These are phyloP conservation scores for Pseudopleuronectes americanus DNA, from an alignment of 2,797 vertebrate species.

Conservation along the genomic window DNA sequence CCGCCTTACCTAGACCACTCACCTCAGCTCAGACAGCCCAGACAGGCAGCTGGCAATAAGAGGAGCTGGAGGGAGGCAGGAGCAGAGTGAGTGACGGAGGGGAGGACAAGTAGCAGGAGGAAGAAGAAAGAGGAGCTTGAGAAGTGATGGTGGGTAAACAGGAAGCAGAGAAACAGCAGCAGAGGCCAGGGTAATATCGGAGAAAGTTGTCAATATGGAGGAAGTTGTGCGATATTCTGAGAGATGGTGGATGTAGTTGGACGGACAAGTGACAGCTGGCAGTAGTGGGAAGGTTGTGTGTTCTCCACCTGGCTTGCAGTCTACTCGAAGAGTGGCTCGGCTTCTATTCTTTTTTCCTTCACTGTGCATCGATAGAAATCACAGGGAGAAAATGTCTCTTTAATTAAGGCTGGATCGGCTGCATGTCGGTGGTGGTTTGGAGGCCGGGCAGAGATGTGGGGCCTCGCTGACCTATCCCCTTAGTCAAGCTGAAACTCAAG, in stretches of 20 bases:
- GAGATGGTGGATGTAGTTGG: constrained; percentile 6
- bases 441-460: constrained; percentile 58
- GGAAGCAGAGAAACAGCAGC: constrained; percentile 7
- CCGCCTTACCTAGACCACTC: constrained; percentile 82
- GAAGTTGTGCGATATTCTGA: constrained; percentile 8
- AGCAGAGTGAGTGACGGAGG: constrained; percentile 55
- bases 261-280: constrained; percentile 33
- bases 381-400: constrained; percentile 95
- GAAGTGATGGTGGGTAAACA: constrained; percentile 30
- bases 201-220: constrained; percentile 2
- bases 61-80: constrained; percentile 44
- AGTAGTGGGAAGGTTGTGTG: constrained; percentile 48
- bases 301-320: constrained; percentile 85
- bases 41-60: constrained; percentile 69
- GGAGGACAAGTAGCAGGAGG: constrained; percentile 34
- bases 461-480: constrained; percentile 58
- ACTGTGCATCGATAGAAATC: constrained; percentile 94
- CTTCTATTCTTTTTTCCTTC: constrained; percentile 82
- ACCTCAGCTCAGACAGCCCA: constrained; percentile 75
- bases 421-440: constrained; percentile 90
- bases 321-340: constrained; percentile 87
- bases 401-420: constrained; percentile 98
- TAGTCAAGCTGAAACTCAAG: constrained; percentile 50
- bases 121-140: constrained; percentile 13
- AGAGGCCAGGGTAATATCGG: constrained; percentile 30